A percentile compares a stretch with the other conserved stretches of the same genome.
Evolutionary conservation across 2,113 vertebrate genomes (phyloP).

Genomic region (Centropus bengalensis): DNA sequence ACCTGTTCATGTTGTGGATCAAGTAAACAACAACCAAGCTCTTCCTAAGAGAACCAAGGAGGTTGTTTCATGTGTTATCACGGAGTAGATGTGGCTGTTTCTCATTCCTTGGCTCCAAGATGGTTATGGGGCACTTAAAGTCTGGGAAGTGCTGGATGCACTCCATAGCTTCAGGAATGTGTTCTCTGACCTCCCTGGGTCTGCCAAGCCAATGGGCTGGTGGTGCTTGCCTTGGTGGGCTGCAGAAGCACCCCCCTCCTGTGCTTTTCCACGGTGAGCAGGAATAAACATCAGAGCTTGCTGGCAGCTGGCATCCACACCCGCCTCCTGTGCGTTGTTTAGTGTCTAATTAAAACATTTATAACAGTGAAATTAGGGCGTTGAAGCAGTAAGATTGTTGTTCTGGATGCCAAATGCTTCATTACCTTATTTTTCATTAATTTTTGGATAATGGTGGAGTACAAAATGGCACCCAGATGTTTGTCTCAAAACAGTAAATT

Average conservation of each 20-base stretch:
- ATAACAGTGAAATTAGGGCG: background rate
- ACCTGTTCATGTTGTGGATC: accelerated
- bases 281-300: background rate
- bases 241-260: background rate
- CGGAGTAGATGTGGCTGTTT: background rate
- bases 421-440: background rate
- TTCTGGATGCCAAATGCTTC: background rate
- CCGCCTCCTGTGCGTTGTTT: background rate
- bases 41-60: accelerated
- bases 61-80: accelerated
- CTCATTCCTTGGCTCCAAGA: accelerated
- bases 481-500: background rate
- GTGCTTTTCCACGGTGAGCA: accelerated
- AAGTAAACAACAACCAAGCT: accelerated
- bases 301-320: background rate
- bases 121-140: background rate
- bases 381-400: background rate
- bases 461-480: background rate
- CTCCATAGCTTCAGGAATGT: accelerated
- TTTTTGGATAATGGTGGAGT: background rate
- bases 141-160: background rate
- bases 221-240: background rate
- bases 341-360: conserved; percentile 16
- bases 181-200: too few species aligned
- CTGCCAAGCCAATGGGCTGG: background rate